phyloP scores from a whole-genome alignment of 2,113 vertebrate species.

The Gobio gobio region DNA sequence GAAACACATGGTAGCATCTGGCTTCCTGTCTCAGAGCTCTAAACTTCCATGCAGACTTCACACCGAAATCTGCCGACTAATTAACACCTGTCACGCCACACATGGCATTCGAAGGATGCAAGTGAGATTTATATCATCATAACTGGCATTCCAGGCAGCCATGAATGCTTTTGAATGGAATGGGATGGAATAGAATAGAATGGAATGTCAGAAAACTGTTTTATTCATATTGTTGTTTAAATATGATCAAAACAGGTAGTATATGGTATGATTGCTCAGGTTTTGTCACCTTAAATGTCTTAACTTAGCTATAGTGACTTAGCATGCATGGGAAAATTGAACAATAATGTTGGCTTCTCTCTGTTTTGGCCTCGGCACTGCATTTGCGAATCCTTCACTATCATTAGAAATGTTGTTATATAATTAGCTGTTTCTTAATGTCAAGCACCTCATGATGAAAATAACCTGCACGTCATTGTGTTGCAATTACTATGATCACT shows the following conservation, averaged over 20 bases:
- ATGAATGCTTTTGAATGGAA: background rate
- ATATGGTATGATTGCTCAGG: background rate
- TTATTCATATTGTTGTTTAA: background rate
- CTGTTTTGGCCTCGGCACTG: background rate
- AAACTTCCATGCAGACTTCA: slow-evolving; percentile 21
- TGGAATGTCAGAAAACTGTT: background rate
- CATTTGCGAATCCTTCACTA: background rate
- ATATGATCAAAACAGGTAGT: background rate
- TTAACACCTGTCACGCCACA: slow-evolving; percentile 46
- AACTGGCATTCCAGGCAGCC: background rate
- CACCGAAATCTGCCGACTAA: slow-evolving; percentile 37
- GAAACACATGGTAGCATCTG: slow-evolving; percentile 33
- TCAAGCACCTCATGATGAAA: background rate
- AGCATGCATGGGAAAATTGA: background rate
- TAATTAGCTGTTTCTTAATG: slow-evolving; percentile 33
- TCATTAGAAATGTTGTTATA: slow-evolving; percentile 28
- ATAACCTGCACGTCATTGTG: background rate
- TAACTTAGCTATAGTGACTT: background rate
- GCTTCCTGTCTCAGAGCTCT: slow-evolving; percentile 26
- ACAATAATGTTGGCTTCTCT: background rate
- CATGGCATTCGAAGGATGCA: slow-evolving; percentile 6
- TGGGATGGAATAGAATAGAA: background rate
- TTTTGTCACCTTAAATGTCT: background rate
- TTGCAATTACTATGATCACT: slow-evolving; percentile 30
- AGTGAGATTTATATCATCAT: slow-evolving; percentile 19